Evolutionary conservation across 2,888 invertebrate genomes (phyloP).

Genomic region (Acanthosepion pharaonis): DNA sequence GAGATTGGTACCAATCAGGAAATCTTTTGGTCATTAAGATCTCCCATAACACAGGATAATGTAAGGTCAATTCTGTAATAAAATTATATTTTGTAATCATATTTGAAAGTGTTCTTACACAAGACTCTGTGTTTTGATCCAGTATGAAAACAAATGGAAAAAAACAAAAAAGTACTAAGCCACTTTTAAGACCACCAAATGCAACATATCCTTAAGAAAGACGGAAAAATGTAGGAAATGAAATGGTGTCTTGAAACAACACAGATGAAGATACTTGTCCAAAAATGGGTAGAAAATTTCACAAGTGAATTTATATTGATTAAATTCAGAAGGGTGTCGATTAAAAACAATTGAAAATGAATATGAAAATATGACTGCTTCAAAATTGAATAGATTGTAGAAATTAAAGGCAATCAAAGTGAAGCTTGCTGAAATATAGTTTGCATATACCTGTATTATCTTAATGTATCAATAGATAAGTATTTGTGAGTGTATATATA

Average conservation of each 20-base stretch:
- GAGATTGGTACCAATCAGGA: not conserved
- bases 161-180: not conserved
- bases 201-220: not conserved
- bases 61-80: too few relatives aligned
- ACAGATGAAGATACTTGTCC: too few relatives aligned
- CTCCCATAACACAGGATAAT: not conserved
- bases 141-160: not conserved
- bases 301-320: too few relatives aligned
- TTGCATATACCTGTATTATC: not conserved
- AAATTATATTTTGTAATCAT: too few relatives aligned
- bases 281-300: not conserved
- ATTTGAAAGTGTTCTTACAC: too few relatives aligned
- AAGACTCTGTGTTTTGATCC: not conserved
- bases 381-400: not conserved
- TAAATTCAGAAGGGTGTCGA: not conserved
- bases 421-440: not conserved
- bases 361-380: not conserved
- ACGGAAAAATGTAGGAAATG: not conserved
- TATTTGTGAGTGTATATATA: not conserved
- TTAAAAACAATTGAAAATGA: not conserved
- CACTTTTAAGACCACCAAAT: not conserved
- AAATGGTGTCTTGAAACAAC: not conserved
- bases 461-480: not conserved
- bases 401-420: too few relatives aligned
- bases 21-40: not conserved